phyloP scores from a whole-genome alignment of 2,888 invertebrate species.

The Drosophila neonasuta region DNA sequence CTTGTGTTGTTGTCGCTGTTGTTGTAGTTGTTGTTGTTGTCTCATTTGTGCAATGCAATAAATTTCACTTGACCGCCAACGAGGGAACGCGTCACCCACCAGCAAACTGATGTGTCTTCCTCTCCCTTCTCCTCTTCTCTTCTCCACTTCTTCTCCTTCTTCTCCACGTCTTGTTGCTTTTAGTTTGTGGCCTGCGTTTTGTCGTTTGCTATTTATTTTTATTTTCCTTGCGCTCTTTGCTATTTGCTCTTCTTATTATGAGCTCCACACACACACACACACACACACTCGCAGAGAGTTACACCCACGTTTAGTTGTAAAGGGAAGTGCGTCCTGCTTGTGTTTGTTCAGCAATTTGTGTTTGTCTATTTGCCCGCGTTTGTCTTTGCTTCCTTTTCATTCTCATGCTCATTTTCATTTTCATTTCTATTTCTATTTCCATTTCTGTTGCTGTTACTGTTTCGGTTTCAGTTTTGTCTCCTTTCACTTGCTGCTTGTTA shows the following conservation, averaged over 20 bases:
- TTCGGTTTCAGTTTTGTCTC: conserved; percentile 2
- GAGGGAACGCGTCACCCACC: conserved; percentile 68
- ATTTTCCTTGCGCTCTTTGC: conserved; percentile 63
- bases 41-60: conserved; percentile 77
- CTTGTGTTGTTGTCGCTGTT: conserved; percentile 45
- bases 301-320: conserved; percentile 16
- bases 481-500: conserved; percentile 3
- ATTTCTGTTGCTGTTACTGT: not conserved
- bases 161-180: conserved; percentile 21
- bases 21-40: conserved; percentile 45
- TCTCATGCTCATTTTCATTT: conserved; percentile 29
- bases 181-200: conserved; percentile 52
- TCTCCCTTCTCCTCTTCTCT: conserved; percentile 2
- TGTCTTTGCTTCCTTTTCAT: conserved; percentile 43
- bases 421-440: conserved; percentile 21
- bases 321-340: conserved; percentile 38
- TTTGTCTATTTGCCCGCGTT: conserved; percentile 55
- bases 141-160: conserved; percentile 8
- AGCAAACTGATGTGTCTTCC: conserved; percentile 22
- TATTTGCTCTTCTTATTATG: conserved; percentile 70
- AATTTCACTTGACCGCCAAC: conserved; percentile 76
- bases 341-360: conserved; percentile 61
- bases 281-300: conserved; percentile 20
- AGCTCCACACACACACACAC: conserved; percentile 33
- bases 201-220: conserved; percentile 71